phyloP scores from a whole-genome alignment of 92 coral and sea anemone species.

The Paragorgia papillata region DNA sequence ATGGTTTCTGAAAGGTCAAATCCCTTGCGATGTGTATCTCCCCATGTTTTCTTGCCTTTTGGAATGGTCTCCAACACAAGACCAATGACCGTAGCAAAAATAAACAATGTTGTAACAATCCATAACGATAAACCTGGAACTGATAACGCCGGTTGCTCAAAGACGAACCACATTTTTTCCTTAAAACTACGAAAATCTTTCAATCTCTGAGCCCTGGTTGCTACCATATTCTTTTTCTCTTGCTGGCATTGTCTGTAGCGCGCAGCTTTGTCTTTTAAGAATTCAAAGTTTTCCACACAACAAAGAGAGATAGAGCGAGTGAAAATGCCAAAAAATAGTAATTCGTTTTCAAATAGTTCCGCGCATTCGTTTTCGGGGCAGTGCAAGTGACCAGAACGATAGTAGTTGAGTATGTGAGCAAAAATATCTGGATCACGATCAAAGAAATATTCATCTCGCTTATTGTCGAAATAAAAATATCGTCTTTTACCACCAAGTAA shows the following conservation, averaged over 20 bases:
- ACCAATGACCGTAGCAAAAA: constrained; percentile 75
- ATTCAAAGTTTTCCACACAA: constrained; percentile 31
- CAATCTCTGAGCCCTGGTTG: not conserved
- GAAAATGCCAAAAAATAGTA: constrained; percentile 82
- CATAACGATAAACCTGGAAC: constrained; percentile 74
- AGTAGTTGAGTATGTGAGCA: constrained; percentile 55
- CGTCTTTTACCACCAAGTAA: constrained; percentile 81
- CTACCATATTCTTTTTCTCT: not conserved
- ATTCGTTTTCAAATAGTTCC: constrained; percentile 57
- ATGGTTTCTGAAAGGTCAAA: constrained; percentile 74
- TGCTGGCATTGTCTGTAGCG: not conserved
- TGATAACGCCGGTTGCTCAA: constrained; percentile 89
- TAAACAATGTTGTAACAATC: constrained; percentile 75
- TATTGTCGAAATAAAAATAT: constrained; percentile 72
- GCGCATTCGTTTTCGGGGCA: constrained; percentile 62
- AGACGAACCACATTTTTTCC: constrained; percentile 81
- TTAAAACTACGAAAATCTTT: constrained; percentile 38
- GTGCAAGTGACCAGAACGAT: constrained; percentile 57
- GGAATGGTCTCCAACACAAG: constrained; percentile 87
- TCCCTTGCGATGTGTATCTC: constrained; percentile 56
- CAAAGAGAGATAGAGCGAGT: constrained; percentile 10
- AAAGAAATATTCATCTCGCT: constrained; percentile 64
- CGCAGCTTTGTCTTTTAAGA: not conserved
- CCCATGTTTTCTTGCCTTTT: constrained; percentile 73
- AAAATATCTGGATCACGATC: constrained; percentile 72